Evolutionary conservation across 1,140 invertebrate species (phyloP), one percentile per base, ranked within the genome.

Genomic region (Cydia strobilella): DNA sequence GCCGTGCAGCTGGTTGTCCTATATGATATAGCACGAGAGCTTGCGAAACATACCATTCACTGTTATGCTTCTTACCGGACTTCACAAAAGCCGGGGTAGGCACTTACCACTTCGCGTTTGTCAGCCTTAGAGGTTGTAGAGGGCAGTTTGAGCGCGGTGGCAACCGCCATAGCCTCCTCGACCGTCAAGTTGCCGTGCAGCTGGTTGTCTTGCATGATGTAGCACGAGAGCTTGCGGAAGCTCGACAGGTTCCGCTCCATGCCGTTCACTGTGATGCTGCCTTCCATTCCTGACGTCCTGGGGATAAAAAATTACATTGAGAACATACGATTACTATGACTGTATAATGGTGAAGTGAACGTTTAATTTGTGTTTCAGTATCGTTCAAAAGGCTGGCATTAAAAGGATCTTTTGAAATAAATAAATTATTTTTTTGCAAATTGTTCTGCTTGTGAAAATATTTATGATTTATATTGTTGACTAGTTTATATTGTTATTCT

Each of bases 201-300:
- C 89, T 99, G 97, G 94, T 99, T 99, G 86, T 99, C 98, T 91
- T 99, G 98, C 98, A 99, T 99, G 86, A 99, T 99, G 93, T 99
- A 99, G 84, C 97, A 98, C 0, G 98, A 98, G 77, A 99, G 94
- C 94, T 99, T 99, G 48, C 97, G 95, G 93, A 99, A 99, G 77
- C 96, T 95, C 75, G 97, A 96, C 76, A 98, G 90, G 91, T 98
- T 97, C 73, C 98, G 95, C 84, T 97, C 97, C 78, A 95, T 94
- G 0, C 97, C 97, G 86, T 98, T 98, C 91, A 97, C 96, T 72
- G 96, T 96, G 73, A 97, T 96, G 79, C 96, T 96, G 20, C 97
- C 97, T 82, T 96, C 95, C 87, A 96, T 95, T 62, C 96, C 96
- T 25, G 94, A 94, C 5, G 96, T 96, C 91, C 97, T 97, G 86